Base-by-base conservation (phyloP, 2,888 invertebrate genomes). In the Mythimna ferrago region DNA sequence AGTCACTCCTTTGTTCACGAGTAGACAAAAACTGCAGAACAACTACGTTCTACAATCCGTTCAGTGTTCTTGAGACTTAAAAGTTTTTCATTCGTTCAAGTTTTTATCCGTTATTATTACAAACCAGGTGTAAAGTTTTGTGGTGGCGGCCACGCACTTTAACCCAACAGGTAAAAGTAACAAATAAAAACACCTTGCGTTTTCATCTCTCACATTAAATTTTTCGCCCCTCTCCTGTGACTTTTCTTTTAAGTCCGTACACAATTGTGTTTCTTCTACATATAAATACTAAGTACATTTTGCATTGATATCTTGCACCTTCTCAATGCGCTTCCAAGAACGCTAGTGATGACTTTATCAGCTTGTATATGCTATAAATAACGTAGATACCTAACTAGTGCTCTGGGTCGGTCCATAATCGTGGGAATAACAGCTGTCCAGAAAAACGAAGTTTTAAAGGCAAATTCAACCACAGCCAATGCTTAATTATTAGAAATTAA, bases 101-200 rank as follows among this genome's bases (percentile, higher is more conserved):
- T 67, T 68, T 80, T 73, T 75, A 75, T 83, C 62, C 83, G 84
- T 84, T 87, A 82, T 76, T 86, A 84, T 88, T 89, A 89, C 76
- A 77, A 87, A 89, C 81, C 74, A 73, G 85, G 84, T 88, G 73
- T 91, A 91, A 90, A 89, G 91, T 88, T 90, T 93, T 91, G 93
- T 94, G 93, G 91, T 96, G 95, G 96, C 96, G 95, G 96, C 93
- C 95, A 94, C 94, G 90, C 90, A 92, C 90, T 89, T 86, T 80
- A 80, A 76, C 76, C 88, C 83, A 81, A 81, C 80, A 87, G 38
- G 38, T 94, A 93, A 91, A 88, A 90, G 89, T 92, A 88, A 85
- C 80, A 84, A 82, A 86, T 78, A 85, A 78, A 80, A 73, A 62
- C 66, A 57, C 21, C 21, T 2, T 35, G 32, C 21, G 62, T 35